A percentile compares a stretch with the other conserved stretches of the same genome.
These are phyloP conservation scores for Apeltes quadracus DNA, from an alignment of 2,113 vertebrate species.

Conservation along the genomic window DNA sequence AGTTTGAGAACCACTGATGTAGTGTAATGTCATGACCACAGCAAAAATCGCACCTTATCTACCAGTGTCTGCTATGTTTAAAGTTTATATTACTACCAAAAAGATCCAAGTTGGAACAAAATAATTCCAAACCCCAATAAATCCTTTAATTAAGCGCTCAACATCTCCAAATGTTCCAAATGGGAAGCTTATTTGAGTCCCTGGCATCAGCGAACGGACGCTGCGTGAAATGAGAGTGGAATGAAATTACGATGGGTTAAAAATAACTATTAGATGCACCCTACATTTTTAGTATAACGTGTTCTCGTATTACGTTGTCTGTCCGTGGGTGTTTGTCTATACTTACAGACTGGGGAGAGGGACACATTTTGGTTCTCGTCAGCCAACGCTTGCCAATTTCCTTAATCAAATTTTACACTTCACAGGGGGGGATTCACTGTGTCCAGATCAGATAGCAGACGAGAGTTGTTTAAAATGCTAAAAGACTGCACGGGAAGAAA, in stretches of 20 bases:
- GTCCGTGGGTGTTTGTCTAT: conserved; percentile 40
- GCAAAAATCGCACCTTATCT: conserved; percentile 51
- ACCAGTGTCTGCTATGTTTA: conserved; percentile 27
- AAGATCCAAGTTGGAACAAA: conserved; percentile 10
- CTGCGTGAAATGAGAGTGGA: conserved; percentile 2
- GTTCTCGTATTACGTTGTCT: conserved; percentile 2
- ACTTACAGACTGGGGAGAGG: conserved; percentile 26
- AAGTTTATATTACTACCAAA: conserved; percentile 22
- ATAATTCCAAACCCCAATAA: background rate
- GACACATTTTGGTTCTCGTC: conserved; percentile 48
- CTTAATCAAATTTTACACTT: conserved; percentile 73
- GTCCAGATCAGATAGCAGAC: conserved; percentile 73
- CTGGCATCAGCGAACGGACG: background rate
- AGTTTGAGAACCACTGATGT: too few relatives aligned
- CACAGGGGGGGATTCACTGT: conserved; percentile 51
- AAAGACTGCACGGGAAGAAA: conserved; percentile 43
- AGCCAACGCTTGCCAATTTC: conserved; percentile 64
- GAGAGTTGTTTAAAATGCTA: conserved; percentile 71
- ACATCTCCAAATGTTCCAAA: conserved; percentile 13
- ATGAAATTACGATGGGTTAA: conserved; percentile 20
- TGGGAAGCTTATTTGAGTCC: background rate
- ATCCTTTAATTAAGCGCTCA: background rate
- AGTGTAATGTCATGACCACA: too few relatives aligned
- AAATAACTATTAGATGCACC: conserved; percentile 27
- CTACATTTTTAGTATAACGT: background rate